Evolutionary conservation across 1,140 invertebrate genomes (phyloP), one percentile per base, ranked within the genome.

Genomic region (Caenorhabditis inopinata): DNA sequence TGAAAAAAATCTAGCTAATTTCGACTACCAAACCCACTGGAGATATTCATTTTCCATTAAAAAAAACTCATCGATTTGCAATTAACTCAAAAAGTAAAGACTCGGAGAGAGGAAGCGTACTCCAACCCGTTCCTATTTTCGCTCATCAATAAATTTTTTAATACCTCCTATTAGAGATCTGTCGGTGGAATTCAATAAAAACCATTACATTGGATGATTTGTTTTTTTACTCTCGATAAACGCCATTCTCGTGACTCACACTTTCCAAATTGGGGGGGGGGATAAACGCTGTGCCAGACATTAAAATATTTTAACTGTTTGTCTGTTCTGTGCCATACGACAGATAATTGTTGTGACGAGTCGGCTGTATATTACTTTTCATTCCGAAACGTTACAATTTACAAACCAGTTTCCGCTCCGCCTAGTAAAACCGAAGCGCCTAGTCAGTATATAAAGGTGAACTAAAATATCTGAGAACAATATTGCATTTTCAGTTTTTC

Each of bases 271-370:
- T 29, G 2, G n/a, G n/a, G 58, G 1, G 23, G 2, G n/a, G n/a
- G 58, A 68, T 68, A 68, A 68, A 68, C 58, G 58, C 5, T 68
- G 32, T 68, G 32, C 32, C 58, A 68, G 58, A 42, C 58, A 68
- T 68, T 32, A 68, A 68, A 68, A 68, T 38, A 68, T 68, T 32
- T 68, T 38, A 42, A 29, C 58, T 29, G 5, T 68, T 68, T 68
- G 32, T 12, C 58, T 68, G 58, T 68, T 68, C 38, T 68, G 51
- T 29, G 32, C 32, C 32, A 68, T 32, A 9, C 58, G 6, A 16
- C 25, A 16, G 58, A 68, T 68, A 68, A 68, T 68, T 68, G 58
- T 32, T 12, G 32, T 68, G n/a, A 42, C 29, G 32, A 42, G 21
- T n/a, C 25, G 14, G 12, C 16, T 7, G 23, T 7, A 11, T 14